phyloP scores from a whole-genome alignment of 2,888 invertebrate genomes.

The Synergus gifuensis region DNA sequence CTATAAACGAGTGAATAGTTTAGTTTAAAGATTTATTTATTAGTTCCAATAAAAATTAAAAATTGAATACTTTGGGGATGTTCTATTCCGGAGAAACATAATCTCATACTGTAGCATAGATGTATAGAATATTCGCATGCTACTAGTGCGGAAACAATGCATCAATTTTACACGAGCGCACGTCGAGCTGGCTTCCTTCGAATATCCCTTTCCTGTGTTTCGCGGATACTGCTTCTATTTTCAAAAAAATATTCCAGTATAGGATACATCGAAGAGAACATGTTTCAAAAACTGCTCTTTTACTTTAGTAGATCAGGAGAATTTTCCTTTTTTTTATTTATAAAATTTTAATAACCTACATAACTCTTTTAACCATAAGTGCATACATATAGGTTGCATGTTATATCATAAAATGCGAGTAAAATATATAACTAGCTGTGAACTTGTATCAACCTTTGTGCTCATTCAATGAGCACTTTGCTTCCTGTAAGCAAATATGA shows the following conservation, averaged over 20 bases:
- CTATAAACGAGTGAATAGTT: not conserved
- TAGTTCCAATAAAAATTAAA: no score
- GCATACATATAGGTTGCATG: no score
- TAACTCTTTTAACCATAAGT: no score
- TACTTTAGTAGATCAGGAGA: not conserved
- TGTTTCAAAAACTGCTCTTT: not conserved
- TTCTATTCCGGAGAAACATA: not conserved
- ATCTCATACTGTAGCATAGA: not conserved
- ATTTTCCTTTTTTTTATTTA: no score
- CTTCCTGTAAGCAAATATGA: no score
- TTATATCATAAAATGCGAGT: not conserved
- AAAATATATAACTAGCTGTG: no score
- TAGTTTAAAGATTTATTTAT: not conserved
- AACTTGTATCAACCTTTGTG: no score
- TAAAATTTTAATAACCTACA: no score
- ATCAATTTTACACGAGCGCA: constrained; percentile 49
- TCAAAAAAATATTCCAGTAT: not conserved
- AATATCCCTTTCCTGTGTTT: constrained; percentile 39
- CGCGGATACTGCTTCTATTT: constrained; percentile 26
- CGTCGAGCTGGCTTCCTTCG: constrained; percentile 40
- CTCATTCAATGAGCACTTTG: no score
- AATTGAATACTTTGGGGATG: not conserved
- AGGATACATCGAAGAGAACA: not conserved
- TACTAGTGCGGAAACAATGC: constrained; percentile 45
- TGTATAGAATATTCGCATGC: constrained; percentile 46